Base-by-base conservation (phyloP, 2,888 invertebrate species). In the Synanthedon vespiformis region DNA sequence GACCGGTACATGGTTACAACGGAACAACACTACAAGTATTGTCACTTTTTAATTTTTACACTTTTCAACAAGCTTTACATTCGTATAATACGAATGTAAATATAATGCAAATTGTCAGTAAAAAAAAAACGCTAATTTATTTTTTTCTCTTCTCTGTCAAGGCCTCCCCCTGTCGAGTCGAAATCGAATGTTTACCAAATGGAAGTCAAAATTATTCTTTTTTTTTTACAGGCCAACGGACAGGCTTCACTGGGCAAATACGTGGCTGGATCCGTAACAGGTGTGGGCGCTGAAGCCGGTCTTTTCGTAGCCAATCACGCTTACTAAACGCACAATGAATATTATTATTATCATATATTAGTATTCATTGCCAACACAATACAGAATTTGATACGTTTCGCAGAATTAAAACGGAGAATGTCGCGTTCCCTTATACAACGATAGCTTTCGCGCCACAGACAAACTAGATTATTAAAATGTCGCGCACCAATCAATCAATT, bases 291-390 rank as follows among this genome's bases (percentile, higher is more conserved):
- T 52, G 94, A 92, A 3, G 90, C 95, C 65, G 93, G 94, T 58
- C 92, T 98, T 64, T 99, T 97, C 87, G 93, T 99, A 64, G 96
- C 97, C 70, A 95, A 98, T 87, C 99, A 99, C 84, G 94, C 95
- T 64, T 99, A 99, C 85, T 99, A 96, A 90, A 73, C 58, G 58
- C 55, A 58, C 52, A 55, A n/a, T 49, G 12, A 49, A 49, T 22
- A 49, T 49, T 49, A 22, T 4, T 22, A 41, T 11, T 22, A 22
- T 18, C 3, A 18, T 2, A 11, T 13, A 44, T 8, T 44, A 44
- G 44, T 14, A 44, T 44, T 44, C 12, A 14, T 44, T 48, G 6
- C 18, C 8, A 44, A 48, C 48, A 18, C 22, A 14, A 48, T 16
- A 48, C 22, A 16, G 18, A 12, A 2, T 16, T 18, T 22, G 16